Conservation (phyloP, 2,888 invertebrate genomes). For the Drosophila niveifrons region DNA sequence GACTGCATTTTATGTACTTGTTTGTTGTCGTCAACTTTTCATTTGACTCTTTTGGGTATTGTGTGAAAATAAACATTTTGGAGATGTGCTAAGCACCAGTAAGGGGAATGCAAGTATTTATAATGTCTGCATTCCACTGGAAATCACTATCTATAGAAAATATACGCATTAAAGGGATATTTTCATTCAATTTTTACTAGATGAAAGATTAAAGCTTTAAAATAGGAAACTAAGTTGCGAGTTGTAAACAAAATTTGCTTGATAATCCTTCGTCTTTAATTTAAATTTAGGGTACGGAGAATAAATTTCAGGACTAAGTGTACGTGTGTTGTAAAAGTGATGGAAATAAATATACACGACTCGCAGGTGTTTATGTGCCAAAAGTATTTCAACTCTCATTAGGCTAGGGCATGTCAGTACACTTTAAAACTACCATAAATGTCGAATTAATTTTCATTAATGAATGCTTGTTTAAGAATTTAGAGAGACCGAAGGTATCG, state of each 20-base stretch:
- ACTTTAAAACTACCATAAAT: not conserved
- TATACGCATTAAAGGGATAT: no score
- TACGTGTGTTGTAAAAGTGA: no score
- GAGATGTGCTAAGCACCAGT: conserved; percentile 19
- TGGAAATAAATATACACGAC: no score
- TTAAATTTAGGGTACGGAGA: not conserved
- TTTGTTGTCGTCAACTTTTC: conserved; percentile 11
- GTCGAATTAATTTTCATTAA: not conserved
- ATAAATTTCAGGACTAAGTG: not conserved
- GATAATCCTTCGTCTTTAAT: not conserved
- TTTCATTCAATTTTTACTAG: no score
- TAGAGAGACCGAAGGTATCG: not conserved
- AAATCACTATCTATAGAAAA: not conserved
- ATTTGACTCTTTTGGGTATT: conserved; percentile 37
- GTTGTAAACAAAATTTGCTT: not conserved
- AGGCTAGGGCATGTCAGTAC: not conserved
- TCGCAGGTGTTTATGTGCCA: no score
- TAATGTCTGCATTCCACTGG: not conserved
- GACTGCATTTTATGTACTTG: conserved; percentile 19
- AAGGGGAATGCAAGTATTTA: not conserved
- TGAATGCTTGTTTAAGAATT: not conserved
- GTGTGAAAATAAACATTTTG: conserved; percentile 38
- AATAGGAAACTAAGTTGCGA: no score
- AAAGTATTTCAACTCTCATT: not conserved
- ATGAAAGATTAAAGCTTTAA: no score